phyloP scores from a whole-genome alignment of 2,113 vertebrate species.

The Pachycephala philippinensis region DNA sequence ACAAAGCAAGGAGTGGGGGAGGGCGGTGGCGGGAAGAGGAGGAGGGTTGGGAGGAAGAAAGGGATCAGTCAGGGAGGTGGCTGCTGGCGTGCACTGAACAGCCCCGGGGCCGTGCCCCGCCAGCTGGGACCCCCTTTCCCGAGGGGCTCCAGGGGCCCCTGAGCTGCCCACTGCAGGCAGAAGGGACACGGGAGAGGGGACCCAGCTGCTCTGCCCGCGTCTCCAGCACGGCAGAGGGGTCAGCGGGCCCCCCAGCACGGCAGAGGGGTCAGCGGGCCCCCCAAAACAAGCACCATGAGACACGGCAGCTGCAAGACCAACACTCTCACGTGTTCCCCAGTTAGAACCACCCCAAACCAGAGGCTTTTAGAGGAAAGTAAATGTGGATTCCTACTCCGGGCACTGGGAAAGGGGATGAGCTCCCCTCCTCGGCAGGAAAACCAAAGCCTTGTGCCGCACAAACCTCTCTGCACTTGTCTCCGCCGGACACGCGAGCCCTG shows the following conservation, averaged over 20 bases:
- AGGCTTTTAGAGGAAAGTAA: not conserved
- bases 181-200: accelerated
- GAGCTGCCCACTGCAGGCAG: not conserved
- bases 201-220: not conserved
- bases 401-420: accelerated
- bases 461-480: not conserved
- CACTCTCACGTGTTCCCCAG: accelerated
- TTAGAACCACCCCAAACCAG: not conserved
- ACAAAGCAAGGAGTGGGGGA: not conserved
- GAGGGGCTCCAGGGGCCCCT: no score
- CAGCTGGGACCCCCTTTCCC: not conserved
- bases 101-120: not conserved
- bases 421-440: not conserved
- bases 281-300: not conserved
- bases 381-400: accelerated
- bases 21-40: not conserved
- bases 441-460: not conserved
- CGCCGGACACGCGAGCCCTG: accelerated
- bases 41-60: not conserved
- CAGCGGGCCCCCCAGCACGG: accelerated
- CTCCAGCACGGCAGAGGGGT: not conserved
- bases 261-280: accelerated
- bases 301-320: not conserved
- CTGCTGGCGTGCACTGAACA: not conserved
- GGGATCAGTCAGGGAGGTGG: not conserved